A percentile compares a stretch with the other conserved stretches of the same genome.
Evolutionary conservation across 2,797 vertebrate genomes (phyloP).

Genomic region (Acrossocheilus fasciatus): DNA sequence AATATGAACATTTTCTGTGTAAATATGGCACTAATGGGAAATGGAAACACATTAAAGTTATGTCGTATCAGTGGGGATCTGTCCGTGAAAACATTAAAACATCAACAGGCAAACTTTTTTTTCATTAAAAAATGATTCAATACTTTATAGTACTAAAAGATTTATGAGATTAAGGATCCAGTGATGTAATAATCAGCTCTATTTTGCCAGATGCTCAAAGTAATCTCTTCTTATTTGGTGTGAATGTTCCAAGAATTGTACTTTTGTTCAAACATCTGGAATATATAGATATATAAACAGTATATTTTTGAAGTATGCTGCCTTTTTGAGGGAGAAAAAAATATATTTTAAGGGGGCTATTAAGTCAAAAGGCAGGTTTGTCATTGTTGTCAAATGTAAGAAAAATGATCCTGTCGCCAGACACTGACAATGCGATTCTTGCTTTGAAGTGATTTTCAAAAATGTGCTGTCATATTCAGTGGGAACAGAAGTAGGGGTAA

Average conservation of each 20-base stretch:
- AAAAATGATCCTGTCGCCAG: constrained; percentile 10
- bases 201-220: background rate
- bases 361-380: constrained; percentile 20
- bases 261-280: constrained; percentile 40
- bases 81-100: constrained; percentile 18
- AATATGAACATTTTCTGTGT: constrained; percentile 39
- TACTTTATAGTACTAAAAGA: constrained; percentile 5
- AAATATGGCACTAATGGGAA: constrained; percentile 43
- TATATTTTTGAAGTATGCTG: constrained; percentile 46
- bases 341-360: constrained; percentile 28
- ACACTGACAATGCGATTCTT: background rate
- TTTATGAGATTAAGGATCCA: background rate
- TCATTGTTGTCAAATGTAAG: constrained; percentile 4
- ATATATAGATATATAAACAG: constrained; percentile 15
- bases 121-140: constrained; percentile 8
- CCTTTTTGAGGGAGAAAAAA: background rate
- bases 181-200: constrained; percentile 11
- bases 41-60: constrained; percentile 29
- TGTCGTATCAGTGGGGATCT: constrained; percentile 9
- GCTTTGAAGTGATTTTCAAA: constrained; percentile 21
- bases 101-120: background rate
- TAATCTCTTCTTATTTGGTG: background rate
- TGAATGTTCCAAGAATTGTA: constrained; percentile 3
- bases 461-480: background rate
- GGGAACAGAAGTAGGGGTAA: background rate